Evolutionary conservation across 2,797 vertebrate genomes (phyloP).

Genomic region (Poeciliopsis paucimaculata): DNA sequence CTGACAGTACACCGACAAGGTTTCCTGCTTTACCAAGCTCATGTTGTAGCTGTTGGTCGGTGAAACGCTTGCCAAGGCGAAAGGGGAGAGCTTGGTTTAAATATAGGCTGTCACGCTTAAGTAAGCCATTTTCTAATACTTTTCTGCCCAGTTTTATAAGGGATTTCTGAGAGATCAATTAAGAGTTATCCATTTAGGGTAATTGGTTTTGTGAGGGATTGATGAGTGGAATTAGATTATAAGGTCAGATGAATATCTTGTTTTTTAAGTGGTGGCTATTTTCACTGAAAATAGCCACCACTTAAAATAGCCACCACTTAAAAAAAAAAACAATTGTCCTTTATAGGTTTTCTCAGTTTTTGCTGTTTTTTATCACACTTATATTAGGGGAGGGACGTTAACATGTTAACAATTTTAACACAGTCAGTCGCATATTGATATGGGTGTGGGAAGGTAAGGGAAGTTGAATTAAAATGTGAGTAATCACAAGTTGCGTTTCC

Average conservation of each 20-base stretch:
- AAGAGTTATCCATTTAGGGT: slow-evolving; percentile 46
- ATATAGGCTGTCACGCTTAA: slow-evolving; percentile 30
- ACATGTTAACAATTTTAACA: too few relatives aligned
- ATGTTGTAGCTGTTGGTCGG: slow-evolving; percentile 15
- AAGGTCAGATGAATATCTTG: slow-evolving; percentile 29
- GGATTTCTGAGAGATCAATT: slow-evolving; percentile 53
- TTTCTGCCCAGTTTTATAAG: slow-evolving; percentile 39
- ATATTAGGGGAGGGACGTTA: neutral
- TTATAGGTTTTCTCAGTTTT: neutral
- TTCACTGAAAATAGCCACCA: slow-evolving; percentile 9
- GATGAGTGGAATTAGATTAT: slow-evolving; percentile 43
- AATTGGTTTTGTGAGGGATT: slow-evolving; percentile 62
- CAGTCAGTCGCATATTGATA: too few relatives aligned
- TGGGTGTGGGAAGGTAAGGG: neutral
- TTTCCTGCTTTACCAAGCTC: slow-evolving; percentile 33
- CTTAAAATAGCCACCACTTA: neutral
- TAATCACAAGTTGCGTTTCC: too few relatives aligned
- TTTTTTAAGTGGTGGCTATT: too few relatives aligned
- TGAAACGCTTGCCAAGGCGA: neutral
- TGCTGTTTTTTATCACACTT: neutral
- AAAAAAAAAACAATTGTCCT: neutral
- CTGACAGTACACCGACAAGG: slow-evolving; percentile 11
- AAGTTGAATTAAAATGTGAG: neutral
- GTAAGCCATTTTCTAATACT: slow-evolving; percentile 43
- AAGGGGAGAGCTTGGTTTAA: slow-evolving; percentile 20